phyloP scores from a whole-genome alignment of 2,797 vertebrate genomes.

The Aselliscus stoliczkanus region DNA sequence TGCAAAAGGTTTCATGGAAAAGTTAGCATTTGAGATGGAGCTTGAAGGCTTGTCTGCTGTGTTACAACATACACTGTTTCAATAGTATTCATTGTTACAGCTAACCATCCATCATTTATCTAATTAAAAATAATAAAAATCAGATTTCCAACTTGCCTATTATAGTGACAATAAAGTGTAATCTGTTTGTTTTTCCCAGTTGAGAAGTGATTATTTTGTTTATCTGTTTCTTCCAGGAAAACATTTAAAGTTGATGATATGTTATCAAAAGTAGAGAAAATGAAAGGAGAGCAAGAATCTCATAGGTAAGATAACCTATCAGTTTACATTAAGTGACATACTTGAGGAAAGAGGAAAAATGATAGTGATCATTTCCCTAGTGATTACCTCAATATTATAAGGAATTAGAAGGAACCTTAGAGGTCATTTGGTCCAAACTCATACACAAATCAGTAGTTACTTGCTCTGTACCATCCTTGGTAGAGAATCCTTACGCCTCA shows the following conservation, averaged over 20 bases:
- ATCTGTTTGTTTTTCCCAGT: conserved; percentile 64
- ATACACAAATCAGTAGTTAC: conserved; percentile 18
- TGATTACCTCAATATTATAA: conserved; percentile 6
- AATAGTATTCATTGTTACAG: conserved; percentile 38
- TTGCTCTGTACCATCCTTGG: background rate
- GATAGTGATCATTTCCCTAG: conserved; percentile 23
- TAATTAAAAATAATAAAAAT: conserved; percentile 52
- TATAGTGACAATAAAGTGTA: conserved; percentile 58
- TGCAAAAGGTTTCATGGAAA: conserved; percentile 43
- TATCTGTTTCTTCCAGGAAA: conserved; percentile 87
- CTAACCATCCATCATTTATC: conserved; percentile 37
- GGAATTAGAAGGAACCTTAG: conserved; percentile 27
- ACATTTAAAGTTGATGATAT: conserved; percentile 97
- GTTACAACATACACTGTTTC: conserved; percentile 24
- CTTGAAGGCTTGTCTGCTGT: conserved; percentile 27
- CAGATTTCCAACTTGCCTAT: conserved; percentile 48
- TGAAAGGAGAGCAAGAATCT: conserved; percentile 97
- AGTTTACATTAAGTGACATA: conserved; percentile 58
- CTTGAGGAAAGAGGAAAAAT: conserved; percentile 46
- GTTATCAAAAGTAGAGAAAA: conserved; percentile 95
- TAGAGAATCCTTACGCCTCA: conserved; percentile 5
- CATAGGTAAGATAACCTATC: conserved; percentile 88
- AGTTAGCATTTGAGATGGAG: conserved; percentile 14
- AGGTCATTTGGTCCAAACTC: conserved; percentile 28
- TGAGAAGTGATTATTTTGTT: conserved; percentile 75